Conservation (phyloP, 1,140 invertebrate species). For the Drosophila neocordata region DNA sequence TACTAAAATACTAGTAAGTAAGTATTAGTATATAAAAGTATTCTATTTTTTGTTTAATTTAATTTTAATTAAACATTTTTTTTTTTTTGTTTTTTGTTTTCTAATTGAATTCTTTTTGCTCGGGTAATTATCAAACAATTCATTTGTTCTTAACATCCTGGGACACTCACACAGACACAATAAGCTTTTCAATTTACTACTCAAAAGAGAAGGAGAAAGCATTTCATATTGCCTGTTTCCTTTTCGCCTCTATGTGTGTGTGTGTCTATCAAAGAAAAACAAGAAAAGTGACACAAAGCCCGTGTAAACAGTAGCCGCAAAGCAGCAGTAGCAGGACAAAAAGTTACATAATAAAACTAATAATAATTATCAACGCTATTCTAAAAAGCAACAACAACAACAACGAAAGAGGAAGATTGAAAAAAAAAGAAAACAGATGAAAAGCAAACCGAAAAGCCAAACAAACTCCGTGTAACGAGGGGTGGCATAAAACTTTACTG, state of each 20-base stretch:
- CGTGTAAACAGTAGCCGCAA: slow-evolving; percentile 47
- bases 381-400: slow-evolving; percentile 46
- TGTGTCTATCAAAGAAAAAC: background rate
- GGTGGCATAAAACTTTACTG: slow-evolving; percentile 18
- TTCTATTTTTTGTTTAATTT: background rate
- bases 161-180: background rate
- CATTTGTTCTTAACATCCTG: slow-evolving; percentile 35
- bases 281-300: slow-evolving; percentile 41
- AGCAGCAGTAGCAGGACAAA: slow-evolving; percentile 37
- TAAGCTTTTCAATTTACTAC: slow-evolving; percentile 5
- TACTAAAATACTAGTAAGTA: too few species aligned
- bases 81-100: background rate
- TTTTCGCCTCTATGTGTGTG: too few species aligned
- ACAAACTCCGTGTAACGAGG: slow-evolving; percentile 21
- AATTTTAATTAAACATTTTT: background rate
- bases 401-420: slow-evolving; percentile 39
- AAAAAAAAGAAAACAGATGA: slow-evolving; percentile 41
- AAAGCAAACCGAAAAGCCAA: slow-evolving; percentile 33
- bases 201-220: slow-evolving; percentile 21
- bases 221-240: slow-evolving; percentile 17
- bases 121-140: slow-evolving; percentile 60
- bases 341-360: slow-evolving; percentile 79
- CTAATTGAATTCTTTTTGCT: slow-evolving; percentile 15
- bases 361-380: slow-evolving; percentile 79
- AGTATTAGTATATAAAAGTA: background rate